Conservation (phyloP, 2,113 vertebrate genomes). For the Cynopterus brachyotis region DNA sequence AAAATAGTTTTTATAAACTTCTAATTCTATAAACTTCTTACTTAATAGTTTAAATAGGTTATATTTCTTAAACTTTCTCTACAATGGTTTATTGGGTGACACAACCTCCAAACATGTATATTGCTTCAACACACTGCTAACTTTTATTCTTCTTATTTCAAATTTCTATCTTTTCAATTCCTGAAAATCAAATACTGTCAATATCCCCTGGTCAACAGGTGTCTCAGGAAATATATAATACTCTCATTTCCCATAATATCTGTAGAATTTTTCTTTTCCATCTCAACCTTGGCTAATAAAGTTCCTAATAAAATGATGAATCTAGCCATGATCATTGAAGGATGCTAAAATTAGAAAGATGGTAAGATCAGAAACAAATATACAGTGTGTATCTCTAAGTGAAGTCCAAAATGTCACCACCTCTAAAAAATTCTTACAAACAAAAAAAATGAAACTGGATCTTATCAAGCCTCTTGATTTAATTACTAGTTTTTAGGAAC, state of each 20-base stretch:
- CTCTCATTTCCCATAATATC: not conserved
- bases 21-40: not conserved
- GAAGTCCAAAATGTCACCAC: not conserved
- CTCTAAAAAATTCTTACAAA: not conserved
- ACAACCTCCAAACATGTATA: not conserved
- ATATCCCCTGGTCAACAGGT: not conserved
- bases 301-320: not conserved
- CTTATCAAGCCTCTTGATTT: not conserved
- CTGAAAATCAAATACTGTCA: not conserved
- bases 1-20: not conserved
- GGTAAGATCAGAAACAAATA: not conserved
- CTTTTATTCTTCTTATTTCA: not conserved
- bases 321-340: not conserved
- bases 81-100: not conserved
- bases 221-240: not conserved
- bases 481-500: not conserved
- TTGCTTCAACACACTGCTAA: not conserved
- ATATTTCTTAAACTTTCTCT: conserved; percentile 1
- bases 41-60: not conserved
- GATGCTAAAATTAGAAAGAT: not conserved
- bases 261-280: not conserved
- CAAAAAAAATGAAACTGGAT: not conserved
- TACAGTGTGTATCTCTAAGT: not conserved
- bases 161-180: conserved; percentile 28
- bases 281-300: not conserved